A percentile compares a stretch with the other conserved stretches of the same genome.
Conservation (phyloP, 2,797 vertebrate genomes). For the Rhinoraja longicauda region DNA sequence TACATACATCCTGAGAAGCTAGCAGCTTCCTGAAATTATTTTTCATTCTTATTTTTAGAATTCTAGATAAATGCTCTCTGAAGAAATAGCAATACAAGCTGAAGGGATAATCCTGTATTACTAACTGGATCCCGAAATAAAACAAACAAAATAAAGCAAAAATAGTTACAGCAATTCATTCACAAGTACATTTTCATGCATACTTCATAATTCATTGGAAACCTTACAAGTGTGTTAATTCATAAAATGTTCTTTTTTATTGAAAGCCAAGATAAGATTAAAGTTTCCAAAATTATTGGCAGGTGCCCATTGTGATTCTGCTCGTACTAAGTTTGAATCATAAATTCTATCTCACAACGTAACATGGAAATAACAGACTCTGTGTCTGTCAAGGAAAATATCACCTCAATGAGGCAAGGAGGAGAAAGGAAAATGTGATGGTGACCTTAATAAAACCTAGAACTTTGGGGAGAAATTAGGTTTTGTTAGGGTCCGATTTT, state of each 20-base stretch:
- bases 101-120: constrained; percentile 33
- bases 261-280: constrained; percentile 12
- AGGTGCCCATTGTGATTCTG: background rate
- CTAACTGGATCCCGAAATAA: background rate
- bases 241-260: background rate
- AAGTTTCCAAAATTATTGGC: background rate
- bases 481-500: too few species aligned
- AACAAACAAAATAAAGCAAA: constrained; percentile 14
- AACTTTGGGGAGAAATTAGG: too few species aligned
- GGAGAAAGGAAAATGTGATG: background rate
- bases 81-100: background rate
- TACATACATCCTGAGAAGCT: constrained; percentile 12
- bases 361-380: background rate
- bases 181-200: background rate
- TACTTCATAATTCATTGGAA: background rate
- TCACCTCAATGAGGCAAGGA: background rate
- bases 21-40: constrained; percentile 24
- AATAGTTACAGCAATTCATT: background rate
- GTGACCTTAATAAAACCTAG: background rate
- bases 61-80: background rate
- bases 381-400: background rate
- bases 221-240: background rate
- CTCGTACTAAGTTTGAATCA: background rate
- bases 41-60: constrained; percentile 37
- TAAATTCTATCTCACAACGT: background rate